These are phyloP conservation scores for Scyliorhinus canicula DNA, from an alignment of 2,797 vertebrate species.

Conservation along the genomic window DNA sequence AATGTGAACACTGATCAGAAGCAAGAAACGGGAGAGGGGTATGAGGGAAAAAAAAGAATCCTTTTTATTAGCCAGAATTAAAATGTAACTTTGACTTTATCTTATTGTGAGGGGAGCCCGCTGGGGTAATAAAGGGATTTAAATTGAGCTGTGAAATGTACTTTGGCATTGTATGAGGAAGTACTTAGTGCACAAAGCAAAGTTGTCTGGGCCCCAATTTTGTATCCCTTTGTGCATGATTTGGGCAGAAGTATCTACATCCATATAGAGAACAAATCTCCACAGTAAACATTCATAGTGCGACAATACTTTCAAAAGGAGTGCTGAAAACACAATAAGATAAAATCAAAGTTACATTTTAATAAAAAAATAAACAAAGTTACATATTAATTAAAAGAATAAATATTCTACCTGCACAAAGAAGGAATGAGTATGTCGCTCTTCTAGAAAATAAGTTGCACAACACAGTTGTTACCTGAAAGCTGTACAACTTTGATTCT, in stretches of 20 bases:
- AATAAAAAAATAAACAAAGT: not conserved
- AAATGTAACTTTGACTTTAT: too few relatives aligned
- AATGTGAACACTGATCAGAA: too few relatives aligned
- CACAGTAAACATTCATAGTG: not conserved
- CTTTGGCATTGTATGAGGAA: conserved; percentile 52
- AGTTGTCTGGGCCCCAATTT: conserved; percentile 48
- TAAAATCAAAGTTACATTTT: not conserved
- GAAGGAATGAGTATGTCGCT: too few relatives aligned
- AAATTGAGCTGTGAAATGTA: conserved; percentile 59
- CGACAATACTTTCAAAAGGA: not conserved
- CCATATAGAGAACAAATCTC: not conserved
- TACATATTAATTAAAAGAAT: not conserved
- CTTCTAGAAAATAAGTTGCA: too few relatives aligned
- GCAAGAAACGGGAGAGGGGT: too few relatives aligned
- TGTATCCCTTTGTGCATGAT: conserved; percentile 51
- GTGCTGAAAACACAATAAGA: not conserved
- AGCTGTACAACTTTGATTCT: too few relatives aligned
- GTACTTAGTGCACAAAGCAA: conserved; percentile 44
- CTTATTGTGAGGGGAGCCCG: too few relatives aligned
- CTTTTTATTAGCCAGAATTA: too few relatives aligned
- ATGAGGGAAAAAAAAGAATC: too few relatives aligned
- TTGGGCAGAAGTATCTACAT: conserved; percentile 49
- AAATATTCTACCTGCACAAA: not conserved
- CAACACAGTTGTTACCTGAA: too few relatives aligned
- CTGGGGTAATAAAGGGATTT: conserved; percentile 57